phyloP scores from a whole-genome alignment of 2,888 invertebrate genomes.

The Andrena fulva region DNA sequence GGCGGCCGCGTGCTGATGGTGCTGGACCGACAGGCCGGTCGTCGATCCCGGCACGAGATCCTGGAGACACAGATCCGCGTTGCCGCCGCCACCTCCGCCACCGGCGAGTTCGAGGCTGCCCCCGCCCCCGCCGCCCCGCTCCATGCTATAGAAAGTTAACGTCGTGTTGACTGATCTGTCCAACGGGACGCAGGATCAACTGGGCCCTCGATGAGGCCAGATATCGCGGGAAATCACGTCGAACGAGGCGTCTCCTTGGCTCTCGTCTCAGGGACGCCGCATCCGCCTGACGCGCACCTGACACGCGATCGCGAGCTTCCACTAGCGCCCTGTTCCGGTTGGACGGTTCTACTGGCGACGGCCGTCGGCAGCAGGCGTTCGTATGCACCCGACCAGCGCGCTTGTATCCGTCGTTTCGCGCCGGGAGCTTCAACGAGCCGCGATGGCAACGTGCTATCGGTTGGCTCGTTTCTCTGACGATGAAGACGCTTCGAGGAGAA shows the following conservation, averaged over 20 bases:
- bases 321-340: background rate
- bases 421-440: background rate
- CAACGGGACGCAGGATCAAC: slow-evolving; percentile 74
- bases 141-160: slow-evolving; percentile 85
- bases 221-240: slow-evolving; percentile 40
- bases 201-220: slow-evolving; percentile 80
- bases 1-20: slow-evolving; percentile 85
- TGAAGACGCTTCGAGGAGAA: too few relatives aligned
- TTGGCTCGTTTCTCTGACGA: background rate
- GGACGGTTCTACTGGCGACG: slow-evolving; percentile 43
- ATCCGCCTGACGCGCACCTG: slow-evolving; percentile 31
- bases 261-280: slow-evolving; percentile 49
- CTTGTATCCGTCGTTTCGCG: background rate
- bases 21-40: slow-evolving; percentile 85
- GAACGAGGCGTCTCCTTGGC: slow-evolving; percentile 9
- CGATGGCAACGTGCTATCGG: background rate
- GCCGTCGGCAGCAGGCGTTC: slow-evolving; percentile 49
- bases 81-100: slow-evolving; percentile 76
- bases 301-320: background rate
- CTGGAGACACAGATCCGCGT: slow-evolving; percentile 90
- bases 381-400: background rate
- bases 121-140: slow-evolving; percentile 83
- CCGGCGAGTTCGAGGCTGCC: slow-evolving; percentile 84
- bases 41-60: slow-evolving; percentile 89
- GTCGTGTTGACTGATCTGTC: slow-evolving; percentile 85